Evolutionary conservation across 2,888 invertebrate species (phyloP), one percentile per base, ranked within the genome.

Genomic region (Sesia bembeciformis): DNA sequence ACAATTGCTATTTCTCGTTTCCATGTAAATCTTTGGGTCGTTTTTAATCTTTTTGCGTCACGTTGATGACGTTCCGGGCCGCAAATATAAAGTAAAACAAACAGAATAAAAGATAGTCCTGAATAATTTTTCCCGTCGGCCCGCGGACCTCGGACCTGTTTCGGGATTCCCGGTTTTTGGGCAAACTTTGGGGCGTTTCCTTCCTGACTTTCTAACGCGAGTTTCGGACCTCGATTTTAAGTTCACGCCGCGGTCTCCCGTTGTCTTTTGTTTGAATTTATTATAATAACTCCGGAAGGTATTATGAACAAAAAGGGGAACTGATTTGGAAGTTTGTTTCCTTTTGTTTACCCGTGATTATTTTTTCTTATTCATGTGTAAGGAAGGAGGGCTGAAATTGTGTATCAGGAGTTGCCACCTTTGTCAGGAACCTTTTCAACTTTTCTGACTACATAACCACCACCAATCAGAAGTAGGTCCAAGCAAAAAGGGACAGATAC

Each of bases 41-140:
- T 63, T 64, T 66, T 70, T 54, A 61, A 61, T 56, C 55, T 49
- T 7, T 43, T 39, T 38, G 23, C 23, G 52, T 58, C 66, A 61
- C 58, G 59, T 61, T 59, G 60, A 62, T 66, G 67, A 68, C 39
- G 38, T 7, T 38, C 50, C 57, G 53, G 57, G 54, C 59, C 52
- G 43, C 41, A 70, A 70, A 78, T 76, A 82, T 78, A 77, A 77
- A 80, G 73, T 80, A 73, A 84, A 87, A 86, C 85, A 86, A 88
- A 82, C 73, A 64, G 74, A 76, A 84, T 80, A 78, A 82, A 80
- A 79, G 78, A 77, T 74, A 79, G 71, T 70, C 75, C 78, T 74
- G 81, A 81, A 85, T 87, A 84, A 84, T 85, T 81, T 87, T 85
- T 81, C 80, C 80, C 76, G 72, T 63, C 65, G 39, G 66, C 70